Evolutionary conservation across 2,113 vertebrate species (phyloP), one percentile per base, ranked within the genome.

Genomic region (Cygnus buccinator): DNA sequence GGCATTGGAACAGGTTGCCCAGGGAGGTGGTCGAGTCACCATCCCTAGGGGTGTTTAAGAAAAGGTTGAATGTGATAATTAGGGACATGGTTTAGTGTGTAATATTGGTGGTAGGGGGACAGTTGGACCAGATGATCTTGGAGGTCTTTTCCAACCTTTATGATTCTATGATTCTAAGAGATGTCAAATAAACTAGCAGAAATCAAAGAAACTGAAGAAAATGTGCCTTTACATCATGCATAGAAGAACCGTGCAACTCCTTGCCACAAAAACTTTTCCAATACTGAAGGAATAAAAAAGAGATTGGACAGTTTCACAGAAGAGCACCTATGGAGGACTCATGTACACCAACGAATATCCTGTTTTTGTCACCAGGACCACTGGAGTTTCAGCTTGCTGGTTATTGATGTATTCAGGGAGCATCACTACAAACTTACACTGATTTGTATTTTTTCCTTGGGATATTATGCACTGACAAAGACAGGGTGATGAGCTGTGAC

Each of bases 221-320:
- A 44, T 3, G 2, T 21, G 4, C 4, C 37, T 7, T 11, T n/a
- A 35, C 3, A 39, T 4, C 3, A 17, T 29, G 22, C 16, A n/a
- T 8, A 61, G 35, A 37, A 10, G 8, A 46, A 13, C 71, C 43
- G 25, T 70, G 44, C 54, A 93, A 76, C 11, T 54, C 25, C 31
- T 79, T 61, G 35, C 2, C 39, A 65, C 31, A 52, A 72, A 72
- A 84, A 70, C 4, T 4, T 84, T 28, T 83, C 16, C 3, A 37
- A 9, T 52, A 10, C 5, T 59, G 11, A 62, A 50, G n/a, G 13
- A 35, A 73, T 67, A 21, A 33, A 65, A 73, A 67, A 52, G 6
- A 6, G 4, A 1, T 37, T 61, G 31, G 35, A 29, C 0, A 0
- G 6, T 37, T 87, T 31, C n/a, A 57, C 16, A 62, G 19, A 57